phyloP scores from a whole-genome alignment of 2,113 vertebrate genomes.

The Actinemys pallida region DNA sequence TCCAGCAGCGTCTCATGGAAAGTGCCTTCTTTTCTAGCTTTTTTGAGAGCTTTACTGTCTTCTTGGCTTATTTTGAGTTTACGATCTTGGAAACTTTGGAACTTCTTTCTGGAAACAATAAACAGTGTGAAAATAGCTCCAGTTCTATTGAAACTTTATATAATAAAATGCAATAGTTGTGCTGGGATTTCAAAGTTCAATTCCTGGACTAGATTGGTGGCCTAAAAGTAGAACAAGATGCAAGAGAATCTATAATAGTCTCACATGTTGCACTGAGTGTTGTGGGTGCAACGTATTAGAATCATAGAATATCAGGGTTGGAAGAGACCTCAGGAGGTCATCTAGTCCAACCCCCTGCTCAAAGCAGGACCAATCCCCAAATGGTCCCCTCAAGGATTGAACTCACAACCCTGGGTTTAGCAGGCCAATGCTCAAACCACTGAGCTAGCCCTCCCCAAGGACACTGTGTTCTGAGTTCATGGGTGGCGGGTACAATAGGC shows the following conservation, averaged over 20 bases:
- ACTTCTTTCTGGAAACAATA: conserved; percentile 89
- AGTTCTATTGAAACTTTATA: not conserved
- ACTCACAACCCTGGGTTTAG: no score
- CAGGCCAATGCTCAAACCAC: no score
- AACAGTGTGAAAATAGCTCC: not conserved
- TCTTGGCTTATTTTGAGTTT: conserved; percentile 94
- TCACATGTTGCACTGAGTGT: not conserved
- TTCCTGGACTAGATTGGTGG: not conserved
- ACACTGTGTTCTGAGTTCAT: not conserved
- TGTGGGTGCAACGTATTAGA: not conserved
- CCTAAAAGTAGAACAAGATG: not conserved
- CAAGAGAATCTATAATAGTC: not conserved
- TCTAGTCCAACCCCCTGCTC: no score
- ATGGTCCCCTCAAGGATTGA: no score
- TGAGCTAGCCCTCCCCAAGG: no score
- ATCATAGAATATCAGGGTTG: no score
- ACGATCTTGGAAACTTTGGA: conserved; percentile 98
- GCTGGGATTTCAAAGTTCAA: not conserved
- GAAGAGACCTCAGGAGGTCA: no score
- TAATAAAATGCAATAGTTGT: not conserved
- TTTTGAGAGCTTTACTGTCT: conserved; percentile 86
- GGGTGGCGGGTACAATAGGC: no score
- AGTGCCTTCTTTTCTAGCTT: conserved; percentile 91
- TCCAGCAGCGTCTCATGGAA: conserved; percentile 95
- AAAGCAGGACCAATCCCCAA: no score